These are phyloP conservation scores for Gallinago nigripennis DNA, from an alignment of 2,797 vertebrate species.

Conservation along the genomic window DNA sequence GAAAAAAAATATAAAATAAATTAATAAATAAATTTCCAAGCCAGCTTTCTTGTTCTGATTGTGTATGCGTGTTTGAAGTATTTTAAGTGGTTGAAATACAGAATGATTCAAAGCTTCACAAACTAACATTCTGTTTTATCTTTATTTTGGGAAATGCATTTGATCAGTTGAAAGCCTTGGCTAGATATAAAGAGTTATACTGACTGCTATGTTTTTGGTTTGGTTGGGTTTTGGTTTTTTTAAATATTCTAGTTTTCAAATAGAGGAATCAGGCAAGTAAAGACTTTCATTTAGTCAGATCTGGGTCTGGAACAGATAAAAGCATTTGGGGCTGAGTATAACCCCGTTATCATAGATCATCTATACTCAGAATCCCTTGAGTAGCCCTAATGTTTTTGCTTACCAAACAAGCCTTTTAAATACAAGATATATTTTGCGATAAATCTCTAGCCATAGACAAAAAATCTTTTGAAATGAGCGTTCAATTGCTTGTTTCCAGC, in stretches of 20 bases:
- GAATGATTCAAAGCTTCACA: slow-evolving; percentile 31
- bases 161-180: slow-evolving; percentile 42
- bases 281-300: slow-evolving; percentile 19
- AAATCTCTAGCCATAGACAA: neutral
- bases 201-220: neutral
- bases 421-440: neutral
- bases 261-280: neutral
- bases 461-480: neutral
- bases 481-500: neutral
- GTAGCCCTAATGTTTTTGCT: neutral
- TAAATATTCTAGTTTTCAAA: neutral
- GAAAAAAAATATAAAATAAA: neutral
- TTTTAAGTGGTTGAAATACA: slow-evolving; percentile 38
- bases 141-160: slow-evolving; percentile 51
- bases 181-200: neutral
- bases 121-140: slow-evolving; percentile 47
- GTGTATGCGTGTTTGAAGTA: slow-evolving; percentile 9
- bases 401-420: neutral
- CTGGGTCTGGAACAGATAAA: slow-evolving; percentile 3
- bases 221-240: neutral
- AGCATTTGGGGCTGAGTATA: neutral
- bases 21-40: neutral
- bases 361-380: neutral
- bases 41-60: slow-evolving; percentile 20
- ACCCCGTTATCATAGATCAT: neutral